phyloP scores from a whole-genome alignment of 2,113 vertebrate genomes.

The Aix galericulata region DNA sequence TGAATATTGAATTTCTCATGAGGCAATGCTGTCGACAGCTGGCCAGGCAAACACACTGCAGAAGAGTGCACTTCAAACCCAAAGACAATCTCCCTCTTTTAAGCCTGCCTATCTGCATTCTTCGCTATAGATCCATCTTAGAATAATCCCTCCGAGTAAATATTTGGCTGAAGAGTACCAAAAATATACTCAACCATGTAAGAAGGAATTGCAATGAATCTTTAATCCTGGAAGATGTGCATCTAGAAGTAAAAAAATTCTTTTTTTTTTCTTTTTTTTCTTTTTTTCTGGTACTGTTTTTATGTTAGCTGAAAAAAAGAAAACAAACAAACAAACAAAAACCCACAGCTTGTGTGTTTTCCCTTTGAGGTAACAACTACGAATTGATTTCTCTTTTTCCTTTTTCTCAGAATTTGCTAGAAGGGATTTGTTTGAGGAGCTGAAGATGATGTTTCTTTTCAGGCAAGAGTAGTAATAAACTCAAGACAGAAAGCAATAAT shows the following conservation, averaged over 20 bases:
- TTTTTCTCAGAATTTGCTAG: not conserved
- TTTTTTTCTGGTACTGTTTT: not conserved
- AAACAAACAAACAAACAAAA: not conserved
- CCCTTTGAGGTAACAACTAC: not conserved
- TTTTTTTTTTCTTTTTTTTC: too few species aligned
- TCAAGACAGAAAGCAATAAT: not conserved
- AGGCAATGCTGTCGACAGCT: conserved; percentile 65
- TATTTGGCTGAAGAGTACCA: not conserved
- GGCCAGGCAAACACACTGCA: conserved; percentile 57
- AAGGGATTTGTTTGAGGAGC: not conserved
- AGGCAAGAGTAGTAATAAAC: not conserved
- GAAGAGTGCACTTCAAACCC: not conserved
- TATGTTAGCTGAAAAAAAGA: not conserved
- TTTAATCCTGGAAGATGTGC: not conserved
- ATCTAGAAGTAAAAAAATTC: not conserved
- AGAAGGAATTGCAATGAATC: not conserved
- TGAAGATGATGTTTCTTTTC: not conserved
- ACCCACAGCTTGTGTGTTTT: not conserved
- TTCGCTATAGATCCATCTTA: not conserved
- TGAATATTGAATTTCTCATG: not conserved
- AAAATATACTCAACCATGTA: not conserved
- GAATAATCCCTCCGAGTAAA: not conserved
- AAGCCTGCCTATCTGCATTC: not conserved
- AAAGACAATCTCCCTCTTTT: not conserved
- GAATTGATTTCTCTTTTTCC: not conserved